phyloP scores from a whole-genome alignment of 2,888 invertebrate genomes.

The Chrysina gloriosa region DNA sequence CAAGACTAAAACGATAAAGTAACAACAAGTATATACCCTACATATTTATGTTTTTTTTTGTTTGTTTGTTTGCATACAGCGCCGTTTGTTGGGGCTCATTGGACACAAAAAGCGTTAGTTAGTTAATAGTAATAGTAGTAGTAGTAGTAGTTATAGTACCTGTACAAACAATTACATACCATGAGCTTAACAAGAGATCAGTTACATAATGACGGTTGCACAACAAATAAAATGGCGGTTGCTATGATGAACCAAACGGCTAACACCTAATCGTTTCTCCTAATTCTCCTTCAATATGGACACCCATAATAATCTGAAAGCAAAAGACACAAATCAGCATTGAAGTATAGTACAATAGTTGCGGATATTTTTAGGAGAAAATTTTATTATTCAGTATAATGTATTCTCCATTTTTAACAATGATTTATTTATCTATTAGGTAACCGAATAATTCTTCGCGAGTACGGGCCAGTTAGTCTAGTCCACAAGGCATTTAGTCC shows the following conservation, averaged over 20 bases:
- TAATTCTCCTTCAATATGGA: slow-evolving; percentile 20
- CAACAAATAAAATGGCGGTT: slow-evolving; percentile 41
- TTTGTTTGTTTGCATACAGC: slow-evolving; percentile 19
- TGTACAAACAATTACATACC: slow-evolving; percentile 63
- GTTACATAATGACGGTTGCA: slow-evolving; percentile 47
- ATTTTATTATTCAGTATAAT: too few species aligned
- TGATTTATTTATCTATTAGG: too few species aligned
- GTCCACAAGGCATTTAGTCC: too few species aligned
- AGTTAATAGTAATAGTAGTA: slow-evolving; percentile 35
- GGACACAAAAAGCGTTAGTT: slow-evolving; percentile 37
- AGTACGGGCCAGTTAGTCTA: too few species aligned
- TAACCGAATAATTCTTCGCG: too few species aligned
- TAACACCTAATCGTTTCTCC: slow-evolving; percentile 25
- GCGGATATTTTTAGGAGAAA: too few species aligned
- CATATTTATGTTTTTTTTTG: not conserved
- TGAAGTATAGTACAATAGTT: not conserved
- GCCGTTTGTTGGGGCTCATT: slow-evolving; percentile 17
- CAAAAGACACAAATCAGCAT: not conserved
- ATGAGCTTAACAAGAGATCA: slow-evolving; percentile 65
- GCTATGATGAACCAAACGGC: slow-evolving; percentile 32
- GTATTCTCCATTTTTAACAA: too few species aligned
- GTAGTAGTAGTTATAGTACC: slow-evolving; percentile 47
- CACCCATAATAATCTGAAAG: slow-evolving; percentile 30
- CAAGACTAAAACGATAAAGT: slow-evolving; percentile 46
- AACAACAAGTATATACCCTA: slow-evolving; percentile 44